These are phyloP conservation scores for Marcusenius ussheri DNA, from an alignment of 2,113 vertebrate genomes.

Conservation along the genomic window DNA sequence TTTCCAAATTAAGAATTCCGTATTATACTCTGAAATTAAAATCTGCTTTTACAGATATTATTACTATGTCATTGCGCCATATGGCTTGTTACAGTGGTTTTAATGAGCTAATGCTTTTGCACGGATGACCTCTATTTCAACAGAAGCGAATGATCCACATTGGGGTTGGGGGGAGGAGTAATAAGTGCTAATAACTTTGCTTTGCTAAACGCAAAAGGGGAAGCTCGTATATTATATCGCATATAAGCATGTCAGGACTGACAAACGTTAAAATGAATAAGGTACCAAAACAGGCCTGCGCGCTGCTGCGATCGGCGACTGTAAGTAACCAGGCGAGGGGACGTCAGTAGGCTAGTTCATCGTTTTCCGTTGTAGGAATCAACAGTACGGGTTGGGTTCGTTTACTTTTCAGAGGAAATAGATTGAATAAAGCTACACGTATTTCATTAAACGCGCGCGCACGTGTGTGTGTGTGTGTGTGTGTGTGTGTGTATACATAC, in stretches of 20 bases:
- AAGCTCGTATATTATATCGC: not conserved
- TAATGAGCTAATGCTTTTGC: not conserved
- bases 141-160: not conserved
- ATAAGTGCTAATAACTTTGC: not conserved
- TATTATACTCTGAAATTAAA: not conserved
- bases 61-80: not conserved
- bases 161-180: not conserved
- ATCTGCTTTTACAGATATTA: not conserved
- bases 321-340: not conserved
- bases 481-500: no score
- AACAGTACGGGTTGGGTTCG: not conserved
- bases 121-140: not conserved
- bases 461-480: not conserved
- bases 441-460: no score
- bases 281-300: constrained; percentile 6
- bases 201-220: not conserved
- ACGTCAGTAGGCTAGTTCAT: not conserved
- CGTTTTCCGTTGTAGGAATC: not conserved
- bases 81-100: not conserved
- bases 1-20: not conserved
- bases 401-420: not conserved
- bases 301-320: not conserved
- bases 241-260: not conserved
- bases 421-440: not conserved
- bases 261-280: not conserved